Base-by-base conservation (phyloP, 2,888 invertebrate genomes). In the Operophtera brumata region DNA sequence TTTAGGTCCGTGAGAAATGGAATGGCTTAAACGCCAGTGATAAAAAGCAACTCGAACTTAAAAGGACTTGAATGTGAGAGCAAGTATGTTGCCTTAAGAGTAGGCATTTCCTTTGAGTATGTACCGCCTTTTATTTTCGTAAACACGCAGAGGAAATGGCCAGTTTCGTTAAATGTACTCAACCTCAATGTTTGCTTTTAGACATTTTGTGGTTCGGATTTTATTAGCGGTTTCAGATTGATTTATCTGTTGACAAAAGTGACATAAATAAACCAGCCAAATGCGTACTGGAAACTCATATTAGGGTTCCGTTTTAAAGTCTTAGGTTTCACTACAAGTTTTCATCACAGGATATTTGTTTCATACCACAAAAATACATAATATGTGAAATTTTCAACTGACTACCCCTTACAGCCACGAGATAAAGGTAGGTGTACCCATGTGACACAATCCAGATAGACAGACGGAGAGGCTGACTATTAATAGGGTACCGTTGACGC, bases 11-110 rank as follows among this genome's bases (percentile, higher is more conserved):
- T 71, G 70, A 75, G 73, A 77, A 81, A 80, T 77, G 75, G 74
- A 70, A 20, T 20, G 73, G 69, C 67, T 78, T 72, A 68, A 77
- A 73, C 20, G 20, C 73, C 75, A 71, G 78, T 77, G 79, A 83
- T 81, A 82, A 80, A 84, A 82, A 70, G 77, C 72, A 80, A 81
- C 79, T 82, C 80, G 82, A 77, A 78, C 81, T 81, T 80, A 79
- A 80, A 82, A 79, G 77, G 71, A 75, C 74, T 78, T 72, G 72
- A 77, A 77, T 76, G 77, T 74, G 62, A 69, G 69, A 66, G 63
- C 70, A 74, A 73, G 69, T 73, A 69, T 69, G 71, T 73, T 71
- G 71, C 72, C 70, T 73, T 68, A 65, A 47, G 45, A 46, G 44
- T 51, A 51, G 56, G 51, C 50, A 47, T 56, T 56, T 56, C 47